These are phyloP conservation scores for Ptilorrhoa leucosticta DNA, from an alignment of 2,113 vertebrate species.

Conservation along the genomic window DNA sequence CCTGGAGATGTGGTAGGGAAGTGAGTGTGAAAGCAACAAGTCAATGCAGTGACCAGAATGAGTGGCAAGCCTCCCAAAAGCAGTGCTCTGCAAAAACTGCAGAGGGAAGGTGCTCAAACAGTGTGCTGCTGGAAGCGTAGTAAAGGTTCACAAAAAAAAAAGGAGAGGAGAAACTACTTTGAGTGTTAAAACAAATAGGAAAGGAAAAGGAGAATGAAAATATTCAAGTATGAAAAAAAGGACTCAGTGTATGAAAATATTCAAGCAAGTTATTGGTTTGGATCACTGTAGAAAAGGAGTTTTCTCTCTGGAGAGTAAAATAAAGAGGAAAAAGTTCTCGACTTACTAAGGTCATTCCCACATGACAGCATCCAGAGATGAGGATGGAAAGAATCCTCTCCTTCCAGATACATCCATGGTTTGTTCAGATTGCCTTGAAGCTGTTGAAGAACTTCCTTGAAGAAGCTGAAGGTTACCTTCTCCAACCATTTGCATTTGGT, in stretches of 20 bases:
- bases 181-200: background rate
- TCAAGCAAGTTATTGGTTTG: background rate
- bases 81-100: background rate
- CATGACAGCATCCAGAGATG: conserved; percentile 24
- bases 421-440: conserved; percentile 13
- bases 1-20: background rate
- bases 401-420: conserved; percentile 14
- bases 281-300: background rate
- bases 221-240: background rate
- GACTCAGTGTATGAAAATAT: background rate
- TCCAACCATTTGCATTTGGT: conserved; percentile 11
- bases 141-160: background rate
- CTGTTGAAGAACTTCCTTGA: background rate
- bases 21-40: background rate
- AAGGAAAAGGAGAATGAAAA: background rate
- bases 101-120: background rate
- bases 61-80: background rate
- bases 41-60: background rate
- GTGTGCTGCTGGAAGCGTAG: background rate
- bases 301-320: conserved; percentile 17
- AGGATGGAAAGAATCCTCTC: background rate
- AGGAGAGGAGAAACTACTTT: background rate
- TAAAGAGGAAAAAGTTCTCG: background rate
- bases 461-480: conserved; percentile 13
- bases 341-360: conserved; percentile 57